Base-by-base conservation (phyloP, 2,113 vertebrate species). In the Capricornis sumatraensis region DNA sequence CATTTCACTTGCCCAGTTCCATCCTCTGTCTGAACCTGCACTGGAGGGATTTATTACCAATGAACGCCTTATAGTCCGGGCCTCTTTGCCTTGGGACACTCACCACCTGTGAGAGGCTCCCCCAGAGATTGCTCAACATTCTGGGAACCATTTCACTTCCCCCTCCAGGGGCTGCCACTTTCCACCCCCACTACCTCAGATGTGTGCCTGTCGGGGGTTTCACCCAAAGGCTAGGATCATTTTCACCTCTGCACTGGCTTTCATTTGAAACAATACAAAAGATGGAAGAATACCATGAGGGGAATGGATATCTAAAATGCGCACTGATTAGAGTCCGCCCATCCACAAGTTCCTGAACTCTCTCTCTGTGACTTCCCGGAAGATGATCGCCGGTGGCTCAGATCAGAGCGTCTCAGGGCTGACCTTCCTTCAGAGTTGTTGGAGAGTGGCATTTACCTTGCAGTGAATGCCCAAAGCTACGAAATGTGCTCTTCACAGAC, bases 181-280 rank as follows among this genome's bases (percentile, higher is more conserved):
- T 55, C 86, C 16, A 86, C 45, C 52, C 53, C 60, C 30, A 3
- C 21, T 21, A 0, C 28, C 57, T 95, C 64, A 57, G 50, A 36
- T 71, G 36, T 27, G 1, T 47, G 27, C 10, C 0, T 85, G 57
- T 81, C 40, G 28, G 43, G 40, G 36, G 33, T 64, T 95, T 96
- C 91, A 87, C 53, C 82, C 58, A 95, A 88, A 50, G 76, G 58
- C 62, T 52, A 88, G 53, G 47, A 81, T 85, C 50, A 85, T 88
- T 74, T 93, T 87, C 57, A 92, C 76, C 28, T 88, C 28, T 57
- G 62, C 95, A 74, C 16, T 95, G 67, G 17, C 52, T 94, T 98
- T 82, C 40, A 64, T 81, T 86, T 64, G 50, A 67, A 92, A 82
- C 50, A 33, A 17, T 89, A 16, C 45, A 52, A 90, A 36, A 89